Percentiles rank a stretch among this genome's conserved stretches.
Evolutionary conservation across 1,140 invertebrate genomes (phyloP).

Genomic region (Brachionus manjavacas): DNA sequence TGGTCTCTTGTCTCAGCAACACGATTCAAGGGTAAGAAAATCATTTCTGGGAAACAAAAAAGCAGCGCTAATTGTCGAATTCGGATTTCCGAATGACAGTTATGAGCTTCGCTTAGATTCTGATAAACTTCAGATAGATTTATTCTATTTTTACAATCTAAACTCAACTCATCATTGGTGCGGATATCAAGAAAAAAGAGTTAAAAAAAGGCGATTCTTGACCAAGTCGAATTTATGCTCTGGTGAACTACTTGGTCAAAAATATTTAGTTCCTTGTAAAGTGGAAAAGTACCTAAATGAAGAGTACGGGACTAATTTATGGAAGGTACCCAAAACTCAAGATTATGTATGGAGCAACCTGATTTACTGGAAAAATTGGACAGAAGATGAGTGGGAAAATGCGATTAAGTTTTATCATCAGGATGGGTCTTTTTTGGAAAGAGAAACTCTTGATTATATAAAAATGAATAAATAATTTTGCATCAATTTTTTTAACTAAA

Average conservation of each 20-base stretch:
- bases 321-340: not conserved
- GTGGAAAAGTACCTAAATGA: not conserved
- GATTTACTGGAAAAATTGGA: not conserved
- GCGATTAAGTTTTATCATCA: not conserved
- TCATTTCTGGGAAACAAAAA: not conserved
- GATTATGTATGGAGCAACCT: not conserved
- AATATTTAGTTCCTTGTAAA: not conserved
- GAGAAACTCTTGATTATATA: not conserved
- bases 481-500: no score
- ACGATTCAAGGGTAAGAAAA: not conserved
- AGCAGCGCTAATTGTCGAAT: not conserved
- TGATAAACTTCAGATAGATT: not conserved
- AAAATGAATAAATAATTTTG: not conserved
- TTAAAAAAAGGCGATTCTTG: not conserved
- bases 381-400: not conserved
- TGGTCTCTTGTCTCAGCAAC: not conserved
- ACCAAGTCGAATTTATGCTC: not conserved
- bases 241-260: not conserved
- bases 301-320: not conserved
- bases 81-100: not conserved
- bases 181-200: not conserved
- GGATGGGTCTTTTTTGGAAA: not conserved
- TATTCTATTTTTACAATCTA: not conserved
- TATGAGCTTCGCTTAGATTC: not conserved
- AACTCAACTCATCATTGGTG: constrained; percentile 17